Evolutionary conservation across 1,140 invertebrate species (phyloP).

Genomic region (Pachypeltis micranthus): DNA sequence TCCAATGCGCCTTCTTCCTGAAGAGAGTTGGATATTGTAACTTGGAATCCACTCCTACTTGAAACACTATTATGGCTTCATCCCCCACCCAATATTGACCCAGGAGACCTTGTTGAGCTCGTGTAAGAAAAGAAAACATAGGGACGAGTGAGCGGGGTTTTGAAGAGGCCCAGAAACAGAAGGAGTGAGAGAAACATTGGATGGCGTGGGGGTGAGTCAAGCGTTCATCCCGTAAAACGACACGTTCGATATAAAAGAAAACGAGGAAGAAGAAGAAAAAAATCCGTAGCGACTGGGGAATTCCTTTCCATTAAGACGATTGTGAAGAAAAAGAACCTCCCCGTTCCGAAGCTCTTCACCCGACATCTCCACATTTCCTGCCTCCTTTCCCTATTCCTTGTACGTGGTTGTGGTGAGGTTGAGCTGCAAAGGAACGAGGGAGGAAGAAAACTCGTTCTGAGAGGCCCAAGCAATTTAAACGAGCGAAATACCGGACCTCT

Average conservation of each 20-base stretch:
- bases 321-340: not conserved
- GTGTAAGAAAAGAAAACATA: no score
- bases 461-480: not conserved
- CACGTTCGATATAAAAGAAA: conserved; percentile 2
- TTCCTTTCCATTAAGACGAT: conserved; percentile 8
- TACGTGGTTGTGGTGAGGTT: not conserved
- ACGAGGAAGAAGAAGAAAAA: not conserved
- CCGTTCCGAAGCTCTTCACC: not conserved
- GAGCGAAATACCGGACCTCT: not conserved
- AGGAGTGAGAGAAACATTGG: no score
- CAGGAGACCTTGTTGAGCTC: no score
- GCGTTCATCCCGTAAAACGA: conserved; percentile 5
- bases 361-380: not conserved
- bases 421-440: not conserved
- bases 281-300: not conserved
- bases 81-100: no score
- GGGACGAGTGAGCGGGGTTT: no score
- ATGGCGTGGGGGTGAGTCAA: no score
- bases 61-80: no score
- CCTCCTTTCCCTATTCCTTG: not conserved
- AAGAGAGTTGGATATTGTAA: no score
- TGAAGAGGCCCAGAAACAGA: no score
- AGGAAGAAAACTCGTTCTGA: not conserved
- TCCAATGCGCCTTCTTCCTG: no score
- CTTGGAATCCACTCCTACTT: no score